Evolutionary conservation across 2,888 invertebrate species (phyloP), one percentile per base, ranked within the genome.

Genomic region (Dendrolimus houi): DNA sequence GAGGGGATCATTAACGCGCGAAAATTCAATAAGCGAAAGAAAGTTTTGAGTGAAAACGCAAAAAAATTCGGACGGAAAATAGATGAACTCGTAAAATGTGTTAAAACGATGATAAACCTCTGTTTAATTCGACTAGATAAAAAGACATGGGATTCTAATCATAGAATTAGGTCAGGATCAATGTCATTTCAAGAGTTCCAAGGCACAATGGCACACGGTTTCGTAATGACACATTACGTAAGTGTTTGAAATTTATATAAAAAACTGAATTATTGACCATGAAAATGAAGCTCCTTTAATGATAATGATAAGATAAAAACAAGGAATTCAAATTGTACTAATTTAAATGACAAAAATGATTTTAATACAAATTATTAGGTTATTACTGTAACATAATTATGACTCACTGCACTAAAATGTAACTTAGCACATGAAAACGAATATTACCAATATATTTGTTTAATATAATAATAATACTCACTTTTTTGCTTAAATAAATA

Each of bases 191-290:
- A 71, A 74, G 77, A 79, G 74, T 79, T 79, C 74, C 79, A 79
- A 80, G 77, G 57, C 55, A 47, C 54, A 42, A 56, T 40, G 53
- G 75, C 72, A 66, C 75, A 75, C 79, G 74, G 81, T 82, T 80
- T 79, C 82, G 80, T 86, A 81, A 85, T 77, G 79, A 74, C 71
- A 77, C 65, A 75, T 87, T 90, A 90, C 88, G 88, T 90, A 90
- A 90, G 83, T 65, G 59, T 60, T 57, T 65, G 68, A 72, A 73
- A 65, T 60, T 59, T 6, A 12, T 56, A 14, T 7, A 42, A 47
- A 54, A 9, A 10, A n/a, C 41, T 40, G n/a, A 40, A 54, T n/a
- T 54, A 14, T 40, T 54, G 47, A 47, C 47, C 47, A 47, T 47
- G 9, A 47, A 47, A 47, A 12, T 47, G 12, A 9, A 47, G 47